Evolutionary conservation across 2,797 vertebrate genomes (phyloP).

Genomic region (Salarias fasciatus): DNA sequence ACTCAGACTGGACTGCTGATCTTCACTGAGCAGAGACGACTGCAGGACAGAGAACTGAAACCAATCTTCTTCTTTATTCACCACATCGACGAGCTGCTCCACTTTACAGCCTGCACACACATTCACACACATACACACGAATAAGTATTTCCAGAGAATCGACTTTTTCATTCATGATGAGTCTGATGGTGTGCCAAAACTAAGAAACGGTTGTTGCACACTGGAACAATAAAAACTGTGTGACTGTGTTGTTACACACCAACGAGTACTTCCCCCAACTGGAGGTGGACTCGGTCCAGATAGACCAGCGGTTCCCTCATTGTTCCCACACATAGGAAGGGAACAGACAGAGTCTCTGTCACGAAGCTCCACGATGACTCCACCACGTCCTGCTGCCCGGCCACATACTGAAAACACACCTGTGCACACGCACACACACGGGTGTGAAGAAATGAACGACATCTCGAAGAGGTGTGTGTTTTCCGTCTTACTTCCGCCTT

Average conservation of each 20-base stretch:
- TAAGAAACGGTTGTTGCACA: not conserved
- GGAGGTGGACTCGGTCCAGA: conserved; percentile 84
- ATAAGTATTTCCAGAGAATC: too few relatives aligned
- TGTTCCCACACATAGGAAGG: conserved; percentile 89
- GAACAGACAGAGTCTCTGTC: conserved; percentile 84
- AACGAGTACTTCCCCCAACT: conserved; percentile 84
- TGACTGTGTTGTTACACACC: conserved; percentile 76
- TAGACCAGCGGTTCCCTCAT: conserved; percentile 83
- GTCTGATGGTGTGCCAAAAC: not conserved
- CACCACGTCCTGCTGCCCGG: conserved; percentile 79
- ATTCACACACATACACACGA: conserved; percentile 3
- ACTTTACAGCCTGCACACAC: conserved; percentile 76
- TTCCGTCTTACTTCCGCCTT: conserved; percentile 83
- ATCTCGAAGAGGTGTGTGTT: not conserved
- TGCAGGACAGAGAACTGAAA: conserved; percentile 84
- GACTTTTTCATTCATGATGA: too few relatives aligned
- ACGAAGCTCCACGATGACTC: conserved; percentile 91
- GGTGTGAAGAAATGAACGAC: not conserved
- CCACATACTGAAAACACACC: conserved; percentile 87
- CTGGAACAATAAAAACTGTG: not conserved
- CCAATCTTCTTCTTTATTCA: conserved; percentile 85
- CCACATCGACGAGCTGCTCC: conserved; percentile 76
- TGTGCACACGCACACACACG: conserved; percentile 48
- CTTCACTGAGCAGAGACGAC: conserved; percentile 83
- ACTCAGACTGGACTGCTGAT: conserved; percentile 73